Percentiles rank a stretch among this genome's conserved stretches.
Conservation (phyloP, 1,140 invertebrate species). For the Metaphire vulgaris region DNA sequence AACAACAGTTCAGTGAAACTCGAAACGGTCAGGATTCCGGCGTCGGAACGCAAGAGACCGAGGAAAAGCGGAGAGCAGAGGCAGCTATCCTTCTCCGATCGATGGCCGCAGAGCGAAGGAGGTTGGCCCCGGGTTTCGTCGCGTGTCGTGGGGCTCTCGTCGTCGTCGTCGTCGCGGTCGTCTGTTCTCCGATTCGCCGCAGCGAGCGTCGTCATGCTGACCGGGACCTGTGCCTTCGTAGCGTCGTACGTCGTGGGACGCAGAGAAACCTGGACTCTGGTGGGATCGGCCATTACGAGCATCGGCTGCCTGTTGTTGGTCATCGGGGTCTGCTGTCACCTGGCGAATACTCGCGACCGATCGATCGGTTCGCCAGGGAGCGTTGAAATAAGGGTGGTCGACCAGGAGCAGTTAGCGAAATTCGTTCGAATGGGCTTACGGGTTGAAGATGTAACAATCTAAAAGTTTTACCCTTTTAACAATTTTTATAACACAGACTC, state of each 20-base stretch:
- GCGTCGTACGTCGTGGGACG: conserved; percentile 11
- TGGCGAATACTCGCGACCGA: conserved; percentile 8
- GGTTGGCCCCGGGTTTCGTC: not conserved
- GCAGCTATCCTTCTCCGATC: not conserved
- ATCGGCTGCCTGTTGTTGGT: not conserved
- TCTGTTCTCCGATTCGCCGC: not conserved
- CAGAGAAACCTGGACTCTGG: conserved; percentile 4
- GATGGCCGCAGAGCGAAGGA: not conserved
- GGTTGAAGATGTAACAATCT: too few relatives aligned
- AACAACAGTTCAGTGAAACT: not conserved
- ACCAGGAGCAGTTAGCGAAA: conserved; percentile 9
- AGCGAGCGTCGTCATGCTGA: conserved; percentile 15
- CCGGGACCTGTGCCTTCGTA: conserved; percentile 12
- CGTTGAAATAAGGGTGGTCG: conserved; percentile 4
- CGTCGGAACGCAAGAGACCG: too few relatives aligned
- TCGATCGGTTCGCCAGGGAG: not conserved
- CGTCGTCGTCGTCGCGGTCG: not conserved
- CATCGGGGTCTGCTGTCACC: conserved; percentile 12
- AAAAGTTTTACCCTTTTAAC: too few relatives aligned
- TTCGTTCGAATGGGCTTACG: conserved; percentile 8
- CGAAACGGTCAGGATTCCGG: not conserved
- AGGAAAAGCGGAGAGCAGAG: not conserved
- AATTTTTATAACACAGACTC: too few relatives aligned
- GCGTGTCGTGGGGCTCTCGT: not conserved
- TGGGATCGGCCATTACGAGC: not conserved